Conservation (phyloP, 2,113 vertebrate species). For the Pollimyrus isidori region DNA sequence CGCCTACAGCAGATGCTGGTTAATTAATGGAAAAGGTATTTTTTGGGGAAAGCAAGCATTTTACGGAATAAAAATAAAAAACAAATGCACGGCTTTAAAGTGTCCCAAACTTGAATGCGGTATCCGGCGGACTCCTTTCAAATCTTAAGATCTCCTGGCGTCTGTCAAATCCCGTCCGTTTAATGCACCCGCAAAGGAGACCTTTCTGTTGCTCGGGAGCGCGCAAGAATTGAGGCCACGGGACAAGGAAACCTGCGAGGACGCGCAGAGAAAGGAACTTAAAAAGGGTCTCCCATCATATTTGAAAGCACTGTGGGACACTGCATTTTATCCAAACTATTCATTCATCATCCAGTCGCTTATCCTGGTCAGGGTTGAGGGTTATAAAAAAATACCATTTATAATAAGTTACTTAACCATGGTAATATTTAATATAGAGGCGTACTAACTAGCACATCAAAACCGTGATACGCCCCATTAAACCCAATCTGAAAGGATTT, state of each 20-base stretch:
- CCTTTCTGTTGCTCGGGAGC: slow-evolving; percentile 17
- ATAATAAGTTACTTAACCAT: neutral
- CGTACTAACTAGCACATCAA: neutral
- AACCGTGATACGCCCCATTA: neutral
- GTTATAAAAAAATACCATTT: neutral
- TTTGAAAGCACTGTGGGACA: neutral
- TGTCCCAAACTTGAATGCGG: neutral
- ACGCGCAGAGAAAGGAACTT: neutral
- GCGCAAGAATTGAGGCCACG: slow-evolving; percentile 31
- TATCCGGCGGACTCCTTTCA: neutral
- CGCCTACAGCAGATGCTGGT: neutral
- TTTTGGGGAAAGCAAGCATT: neutral
- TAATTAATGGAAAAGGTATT: neutral
- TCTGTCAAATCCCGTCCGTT: slow-evolving; percentile 13
- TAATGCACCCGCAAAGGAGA: neutral
- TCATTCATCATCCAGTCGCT: neutral
- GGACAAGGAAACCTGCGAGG: slow-evolving; percentile 23
- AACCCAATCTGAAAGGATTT: neutral
- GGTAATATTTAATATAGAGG: neutral
- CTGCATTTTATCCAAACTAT: neutral
- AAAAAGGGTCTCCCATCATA: neutral
- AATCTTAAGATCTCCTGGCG: neutral
- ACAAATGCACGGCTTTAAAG: neutral
- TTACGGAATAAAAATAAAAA: neutral
- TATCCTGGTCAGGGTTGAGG: neutral